phyloP scores from a whole-genome alignment of 2,113 vertebrate species.

The Phasianus colchicus region DNA sequence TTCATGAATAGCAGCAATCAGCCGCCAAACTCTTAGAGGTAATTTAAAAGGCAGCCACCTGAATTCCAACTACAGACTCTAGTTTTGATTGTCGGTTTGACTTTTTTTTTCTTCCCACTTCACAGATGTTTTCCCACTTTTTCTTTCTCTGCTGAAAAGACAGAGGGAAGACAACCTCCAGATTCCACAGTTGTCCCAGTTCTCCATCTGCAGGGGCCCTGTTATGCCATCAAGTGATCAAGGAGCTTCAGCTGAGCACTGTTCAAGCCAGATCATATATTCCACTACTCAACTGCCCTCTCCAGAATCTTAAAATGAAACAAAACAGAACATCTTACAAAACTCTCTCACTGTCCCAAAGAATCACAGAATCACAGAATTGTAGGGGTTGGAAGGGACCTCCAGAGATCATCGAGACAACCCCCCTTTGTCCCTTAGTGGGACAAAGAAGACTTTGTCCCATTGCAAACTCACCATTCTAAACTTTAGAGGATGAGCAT shows the following conservation, averaged over 20 bases:
- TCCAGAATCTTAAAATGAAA: background rate
- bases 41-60: background rate
- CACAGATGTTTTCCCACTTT: background rate
- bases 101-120: background rate
- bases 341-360: background rate
- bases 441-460: background rate
- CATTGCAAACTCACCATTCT: background rate
- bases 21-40: background rate
- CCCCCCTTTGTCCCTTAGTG: too few species aligned
- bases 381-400: too few species aligned
- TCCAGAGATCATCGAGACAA: too few species aligned
- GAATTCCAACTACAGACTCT: background rate
- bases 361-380: too few species aligned
- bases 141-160: background rate
- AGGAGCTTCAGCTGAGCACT: background rate
- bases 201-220: background rate
- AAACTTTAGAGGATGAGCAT: background rate
- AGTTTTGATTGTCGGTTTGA: background rate
- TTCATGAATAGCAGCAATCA: slow-evolving; percentile 33
- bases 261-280: background rate
- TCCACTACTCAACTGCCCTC: background rate
- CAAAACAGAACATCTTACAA: background rate
- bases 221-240: background rate
- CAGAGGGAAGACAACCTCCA: background rate
- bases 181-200: background rate